Evolutionary conservation across 2,113 vertebrate genomes (phyloP), one percentile per base, ranked within the genome.

Genomic region (Oryzias woworae): DNA sequence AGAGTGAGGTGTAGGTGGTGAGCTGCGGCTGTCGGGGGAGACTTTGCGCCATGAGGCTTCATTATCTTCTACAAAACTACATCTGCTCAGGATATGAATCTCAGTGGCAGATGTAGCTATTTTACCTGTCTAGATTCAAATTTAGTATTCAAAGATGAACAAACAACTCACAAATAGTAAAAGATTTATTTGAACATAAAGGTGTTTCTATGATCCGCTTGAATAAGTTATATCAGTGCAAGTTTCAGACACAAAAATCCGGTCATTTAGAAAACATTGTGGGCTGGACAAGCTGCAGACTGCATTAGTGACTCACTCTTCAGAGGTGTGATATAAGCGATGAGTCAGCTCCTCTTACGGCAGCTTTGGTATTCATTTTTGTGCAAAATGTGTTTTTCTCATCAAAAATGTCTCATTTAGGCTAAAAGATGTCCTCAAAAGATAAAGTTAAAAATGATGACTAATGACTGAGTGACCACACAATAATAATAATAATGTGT

Each of bases 321-420:
- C 22, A 28, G 43, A 45, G 17, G 48, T 65, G 67, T 65, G 56
- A 5, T 22, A 22, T 0, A 65, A 43, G 16, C 0, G 53, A 41
- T 59, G 64, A 77, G 45, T 80, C 68, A 68, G 41, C 48, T 42
- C 46, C 2, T 53, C 53, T 53, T 36, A 36, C 36, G 36, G 8
- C 36, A 36, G 36, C 36, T 36, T 36, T 36, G 36, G 12, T 36
- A 2, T 36, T 36, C 36, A 36, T 10, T 36, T 36, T 36, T 36
- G 7, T 36, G 36, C 36, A 36, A 36, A 12, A 36, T 36, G 10
- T 36, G 36, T 12, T 36, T 36, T 36, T 36, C 36, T 36, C 36
- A 36, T 36, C 36, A 36, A 36, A 12, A 36, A 36, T 2, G 36
- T 36, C 36, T 36, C 36, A 36, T 36, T 12, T 12, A 12, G 36